phyloP scores from a whole-genome alignment of 2,888 invertebrate genomes.

The Odontomyia ornata region DNA sequence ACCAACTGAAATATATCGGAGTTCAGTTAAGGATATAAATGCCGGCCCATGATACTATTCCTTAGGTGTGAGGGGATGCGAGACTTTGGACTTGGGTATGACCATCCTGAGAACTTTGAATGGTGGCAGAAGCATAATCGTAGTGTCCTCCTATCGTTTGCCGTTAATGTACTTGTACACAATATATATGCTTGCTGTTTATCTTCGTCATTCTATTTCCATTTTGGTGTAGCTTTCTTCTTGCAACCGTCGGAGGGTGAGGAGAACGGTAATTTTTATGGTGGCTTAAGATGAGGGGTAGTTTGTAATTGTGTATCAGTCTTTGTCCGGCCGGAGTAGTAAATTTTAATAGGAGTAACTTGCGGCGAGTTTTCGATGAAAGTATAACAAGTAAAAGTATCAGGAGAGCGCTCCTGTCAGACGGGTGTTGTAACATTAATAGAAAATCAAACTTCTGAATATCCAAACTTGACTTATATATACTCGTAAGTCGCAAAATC shows the following conservation, averaged over 20 bases:
- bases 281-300: too few species aligned
- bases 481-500: too few species aligned
- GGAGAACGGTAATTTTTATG: background rate
- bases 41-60: conserved; percentile 19
- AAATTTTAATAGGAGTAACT: too few species aligned
- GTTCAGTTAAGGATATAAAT: conserved; percentile 42
- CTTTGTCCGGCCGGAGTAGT: too few species aligned
- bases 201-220: conserved; percentile 1
- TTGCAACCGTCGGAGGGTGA: background rate
- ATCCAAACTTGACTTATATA: too few species aligned
- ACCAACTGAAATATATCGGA: conserved; percentile 64
- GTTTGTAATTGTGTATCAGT: too few species aligned
- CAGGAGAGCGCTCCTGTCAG: too few species aligned
- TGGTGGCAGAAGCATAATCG: background rate
- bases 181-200: background rate
- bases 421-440: too few species aligned
- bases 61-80: background rate
- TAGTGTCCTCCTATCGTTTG: background rate
- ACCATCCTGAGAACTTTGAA: background rate
- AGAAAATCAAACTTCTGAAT: too few species aligned
- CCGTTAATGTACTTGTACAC: background rate
- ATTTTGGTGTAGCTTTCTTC: background rate
- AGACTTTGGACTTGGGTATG: background rate
- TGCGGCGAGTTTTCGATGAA: too few species aligned
- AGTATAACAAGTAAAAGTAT: too few species aligned